A percentile compares a stretch with the other conserved stretches of the same genome.
These are phyloP conservation scores for Hyla sarda DNA, from an alignment of 2,113 vertebrate species.

Conservation along the genomic window DNA sequence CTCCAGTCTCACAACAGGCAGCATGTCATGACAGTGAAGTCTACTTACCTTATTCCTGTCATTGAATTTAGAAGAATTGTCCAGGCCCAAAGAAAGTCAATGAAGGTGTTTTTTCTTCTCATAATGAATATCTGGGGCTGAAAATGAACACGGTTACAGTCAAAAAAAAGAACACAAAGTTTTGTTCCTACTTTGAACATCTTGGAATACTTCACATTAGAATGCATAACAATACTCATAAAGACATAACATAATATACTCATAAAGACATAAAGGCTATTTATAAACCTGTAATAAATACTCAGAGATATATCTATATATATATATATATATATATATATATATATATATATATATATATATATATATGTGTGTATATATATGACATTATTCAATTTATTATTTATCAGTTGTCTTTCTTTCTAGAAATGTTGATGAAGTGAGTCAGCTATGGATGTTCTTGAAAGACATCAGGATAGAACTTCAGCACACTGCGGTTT, in stretches of 20 bases:
- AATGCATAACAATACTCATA: neutral
- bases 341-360: neutral
- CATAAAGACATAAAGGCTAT: neutral
- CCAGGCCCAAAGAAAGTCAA: constrained; percentile 86
- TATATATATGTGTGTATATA: no score
- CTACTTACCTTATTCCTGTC: constrained; percentile 89
- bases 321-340: neutral
- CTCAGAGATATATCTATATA: neutral
- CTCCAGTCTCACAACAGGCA: neutral
- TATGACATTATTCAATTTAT: no score
- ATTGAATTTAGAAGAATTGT: constrained; percentile 79
- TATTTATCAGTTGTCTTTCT: neutral
- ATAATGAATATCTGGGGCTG: constrained; percentile 80
- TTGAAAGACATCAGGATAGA: constrained; percentile 16
- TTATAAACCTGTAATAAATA: no score
- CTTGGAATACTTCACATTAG: neutral
- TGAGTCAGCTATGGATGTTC: constrained; percentile 36
- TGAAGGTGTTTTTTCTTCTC: constrained; percentile 74
- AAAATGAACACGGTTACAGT: constrained; percentile 74
- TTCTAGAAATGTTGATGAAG: neutral
- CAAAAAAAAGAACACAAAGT: constrained; percentile 58
- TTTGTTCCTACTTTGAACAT: neutral
- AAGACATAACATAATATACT: neutral
- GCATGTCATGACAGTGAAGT: neutral
- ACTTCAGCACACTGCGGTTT: constrained; percentile 3